Conservation (phyloP, 2,888 invertebrate genomes). For the Ypsolopha sequella region DNA sequence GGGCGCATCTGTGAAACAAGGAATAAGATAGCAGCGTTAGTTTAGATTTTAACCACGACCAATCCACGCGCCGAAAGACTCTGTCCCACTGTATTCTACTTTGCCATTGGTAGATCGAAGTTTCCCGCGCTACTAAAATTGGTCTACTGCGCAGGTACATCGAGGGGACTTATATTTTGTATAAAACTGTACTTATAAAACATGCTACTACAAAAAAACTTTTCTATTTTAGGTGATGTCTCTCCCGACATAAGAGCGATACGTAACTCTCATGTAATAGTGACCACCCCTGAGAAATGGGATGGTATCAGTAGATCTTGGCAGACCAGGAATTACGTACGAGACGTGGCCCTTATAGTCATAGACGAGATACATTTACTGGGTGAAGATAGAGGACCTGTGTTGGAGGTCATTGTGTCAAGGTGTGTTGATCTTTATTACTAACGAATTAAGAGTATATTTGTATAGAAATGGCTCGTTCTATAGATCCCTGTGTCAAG, state of each 20-base stretch:
- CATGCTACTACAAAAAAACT: background rate
- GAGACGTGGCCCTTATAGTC: slow-evolving; percentile 89
- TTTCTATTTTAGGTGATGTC: slow-evolving; percentile 60
- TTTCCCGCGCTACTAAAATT: too few species aligned
- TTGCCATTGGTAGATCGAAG: too few species aligned
- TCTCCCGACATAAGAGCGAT: slow-evolving; percentile 90
- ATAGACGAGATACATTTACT: slow-evolving; percentile 99
- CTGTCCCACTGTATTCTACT: too few species aligned
- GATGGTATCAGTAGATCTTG: slow-evolving; percentile 98
- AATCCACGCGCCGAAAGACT: too few species aligned
- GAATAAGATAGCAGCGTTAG: too few species aligned
- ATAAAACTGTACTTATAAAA: too few species aligned
- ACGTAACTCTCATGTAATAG: slow-evolving; percentile 88
- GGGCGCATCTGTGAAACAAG: too few species aligned
- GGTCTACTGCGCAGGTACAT: too few species aligned
- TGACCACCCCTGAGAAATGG: slow-evolving; percentile 99
- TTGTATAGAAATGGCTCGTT: background rate
- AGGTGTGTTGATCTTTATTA: slow-evolving; percentile 30
- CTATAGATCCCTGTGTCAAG: background rate
- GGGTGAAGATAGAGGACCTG: slow-evolving; percentile 90
- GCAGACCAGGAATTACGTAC: slow-evolving; percentile 96
- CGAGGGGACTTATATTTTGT: too few species aligned
- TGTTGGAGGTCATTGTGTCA: slow-evolving; percentile 97
- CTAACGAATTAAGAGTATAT: background rate
- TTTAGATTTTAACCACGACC: too few species aligned